Conservation (phyloP, 2,797 vertebrate genomes). For the Loris lydekkerianus region DNA sequence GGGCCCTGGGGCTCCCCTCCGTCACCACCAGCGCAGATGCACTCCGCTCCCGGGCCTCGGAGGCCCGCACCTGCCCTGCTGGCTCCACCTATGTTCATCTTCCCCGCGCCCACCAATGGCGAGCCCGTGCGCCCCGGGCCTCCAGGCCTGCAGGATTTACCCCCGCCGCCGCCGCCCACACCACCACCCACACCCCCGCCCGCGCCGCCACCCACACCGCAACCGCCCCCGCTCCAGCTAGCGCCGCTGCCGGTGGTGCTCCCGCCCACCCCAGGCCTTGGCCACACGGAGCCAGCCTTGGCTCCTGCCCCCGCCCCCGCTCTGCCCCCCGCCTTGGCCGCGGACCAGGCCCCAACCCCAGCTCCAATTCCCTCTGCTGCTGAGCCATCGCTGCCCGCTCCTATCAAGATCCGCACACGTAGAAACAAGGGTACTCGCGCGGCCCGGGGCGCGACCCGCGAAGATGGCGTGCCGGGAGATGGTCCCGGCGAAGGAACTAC, state of each 20-base stretch:
- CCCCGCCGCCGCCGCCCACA: background rate
- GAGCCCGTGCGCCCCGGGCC: constrained; percentile 38
- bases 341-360: background rate
- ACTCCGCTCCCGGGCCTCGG: background rate
- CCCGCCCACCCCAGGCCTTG: background rate
- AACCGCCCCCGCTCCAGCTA: background rate
- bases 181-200: background rate
- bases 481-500: background rate
- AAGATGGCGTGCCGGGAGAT: background rate
- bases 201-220: background rate
- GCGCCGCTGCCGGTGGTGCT: background rate
- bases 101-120: constrained; percentile 68
- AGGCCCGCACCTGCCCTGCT: constrained; percentile 49
- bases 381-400: background rate
- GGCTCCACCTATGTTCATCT: constrained; percentile 75
- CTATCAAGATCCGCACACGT: constrained; percentile 55
- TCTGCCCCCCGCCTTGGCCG: fast-evolving
- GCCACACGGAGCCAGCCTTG: background rate
- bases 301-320: background rate
- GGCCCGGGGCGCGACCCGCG: constrained; percentile 24
- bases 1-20: constrained; percentile 69
- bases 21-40: background rate
- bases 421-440: constrained; percentile 70
- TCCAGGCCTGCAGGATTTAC: background rate
- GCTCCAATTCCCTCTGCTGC: background rate